Evolutionary conservation across 2,888 invertebrate species (phyloP).

Genomic region (Autographa pulchrina): DNA sequence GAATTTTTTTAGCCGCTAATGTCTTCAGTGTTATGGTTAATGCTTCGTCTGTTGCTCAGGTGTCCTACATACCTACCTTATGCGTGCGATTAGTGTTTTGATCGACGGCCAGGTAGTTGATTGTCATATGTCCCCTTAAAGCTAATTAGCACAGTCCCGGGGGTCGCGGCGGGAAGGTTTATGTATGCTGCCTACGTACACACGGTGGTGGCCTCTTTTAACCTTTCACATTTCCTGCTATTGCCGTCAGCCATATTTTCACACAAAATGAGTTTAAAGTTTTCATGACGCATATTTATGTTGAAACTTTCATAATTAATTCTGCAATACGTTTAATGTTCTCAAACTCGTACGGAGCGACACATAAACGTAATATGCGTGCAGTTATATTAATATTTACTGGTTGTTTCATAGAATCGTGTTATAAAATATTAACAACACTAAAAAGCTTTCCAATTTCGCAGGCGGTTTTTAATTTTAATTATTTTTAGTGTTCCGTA

Average conservation of each 20-base stretch:
- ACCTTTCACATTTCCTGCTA: conserved; percentile 44
- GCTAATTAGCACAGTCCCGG: conserved; percentile 58
- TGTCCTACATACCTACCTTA: background rate
- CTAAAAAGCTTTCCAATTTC: conserved; percentile 41
- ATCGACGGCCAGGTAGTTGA: conserved; percentile 34
- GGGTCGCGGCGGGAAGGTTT: conserved; percentile 35
- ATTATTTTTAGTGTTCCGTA: conserved; percentile 31
- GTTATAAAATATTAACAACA: conserved; percentile 13
- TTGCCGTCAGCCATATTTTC: conserved; percentile 25
- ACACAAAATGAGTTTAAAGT: conserved; percentile 20
- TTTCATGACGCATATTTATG: conserved; percentile 24
- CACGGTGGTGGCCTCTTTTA: conserved; percentile 38
- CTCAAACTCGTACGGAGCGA: background rate
- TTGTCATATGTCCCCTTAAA: conserved; percentile 44
- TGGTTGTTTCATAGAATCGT: conserved; percentile 7
- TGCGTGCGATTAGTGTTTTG: conserved; percentile 17
- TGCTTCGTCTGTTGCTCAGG: background rate
- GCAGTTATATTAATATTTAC: conserved; percentile 11
- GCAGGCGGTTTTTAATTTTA: conserved; percentile 37
- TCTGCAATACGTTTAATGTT: conserved; percentile 14
- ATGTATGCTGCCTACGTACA: conserved; percentile 35
- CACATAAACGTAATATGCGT: conserved; percentile 3
- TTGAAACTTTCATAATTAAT: conserved; percentile 16
- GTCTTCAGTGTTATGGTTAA: background rate
- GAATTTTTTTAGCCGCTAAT: background rate